A percentile compares a stretch with the other conserved stretches of the same genome.
Conservation (phyloP, 1,140 invertebrate genomes). For the Drosophila busckii region DNA sequence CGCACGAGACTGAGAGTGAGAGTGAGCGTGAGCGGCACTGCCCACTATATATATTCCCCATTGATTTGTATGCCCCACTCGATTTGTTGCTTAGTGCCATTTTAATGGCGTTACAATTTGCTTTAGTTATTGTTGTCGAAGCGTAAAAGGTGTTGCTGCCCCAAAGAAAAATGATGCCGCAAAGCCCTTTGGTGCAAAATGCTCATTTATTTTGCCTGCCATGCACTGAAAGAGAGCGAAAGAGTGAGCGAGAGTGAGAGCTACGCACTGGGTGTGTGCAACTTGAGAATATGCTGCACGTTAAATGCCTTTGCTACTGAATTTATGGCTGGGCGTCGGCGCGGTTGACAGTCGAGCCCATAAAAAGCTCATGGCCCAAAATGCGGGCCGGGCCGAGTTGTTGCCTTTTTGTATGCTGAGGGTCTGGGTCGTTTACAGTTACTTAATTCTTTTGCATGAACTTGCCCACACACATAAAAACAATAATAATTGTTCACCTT, state of each 20-base stretch:
- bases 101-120: conserved; percentile 70
- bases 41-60: background rate
- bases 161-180: conserved; percentile 62
- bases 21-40: background rate
- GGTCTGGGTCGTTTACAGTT: conserved; percentile 55
- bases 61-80: conserved; percentile 8
- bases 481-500: conserved; percentile 67
- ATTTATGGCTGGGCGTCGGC: conserved; percentile 66
- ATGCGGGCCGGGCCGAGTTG: background rate
- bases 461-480: conserved; percentile 70
- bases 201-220: conserved; percentile 74
- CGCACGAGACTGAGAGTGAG: background rate
- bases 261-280: background rate
- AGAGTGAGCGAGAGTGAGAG: background rate
- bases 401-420: background rate
- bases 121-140: conserved; percentile 60
- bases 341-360: conserved; percentile 70
- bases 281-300: conserved; percentile 63
- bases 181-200: conserved; percentile 57
- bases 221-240: conserved; percentile 11
- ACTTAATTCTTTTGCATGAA: conserved; percentile 74
- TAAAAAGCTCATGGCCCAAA: conserved; percentile 48
- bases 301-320: conserved; percentile 60
- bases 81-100: conserved; percentile 59
- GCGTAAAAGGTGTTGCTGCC: no score